These are phyloP conservation scores for Tokudaia tokunoshimensis DNA, from an alignment of 2,797 vertebrate species.

Conservation along the genomic window DNA sequence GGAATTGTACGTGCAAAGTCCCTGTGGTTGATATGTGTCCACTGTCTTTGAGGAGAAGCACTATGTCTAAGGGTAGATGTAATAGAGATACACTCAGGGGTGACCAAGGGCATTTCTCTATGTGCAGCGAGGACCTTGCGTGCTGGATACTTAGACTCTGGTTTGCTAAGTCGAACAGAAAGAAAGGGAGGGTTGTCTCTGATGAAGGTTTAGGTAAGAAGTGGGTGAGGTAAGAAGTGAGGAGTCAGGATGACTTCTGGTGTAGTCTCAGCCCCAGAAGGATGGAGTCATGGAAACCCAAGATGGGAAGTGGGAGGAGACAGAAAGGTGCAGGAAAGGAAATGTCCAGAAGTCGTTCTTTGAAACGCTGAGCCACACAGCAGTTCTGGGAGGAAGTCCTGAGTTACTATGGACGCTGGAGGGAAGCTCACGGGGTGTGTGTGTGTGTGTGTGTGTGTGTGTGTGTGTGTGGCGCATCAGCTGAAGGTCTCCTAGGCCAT, in stretches of 20 bases:
- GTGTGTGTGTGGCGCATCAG: no score
- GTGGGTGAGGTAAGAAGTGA: not conserved
- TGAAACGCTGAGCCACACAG: not conserved
- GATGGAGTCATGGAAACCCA: not conserved
- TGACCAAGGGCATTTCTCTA: not conserved
- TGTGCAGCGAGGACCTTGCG: not conserved
- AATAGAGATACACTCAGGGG: not conserved
- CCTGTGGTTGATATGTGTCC: not conserved
- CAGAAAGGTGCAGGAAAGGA: accelerated
- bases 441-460: no score
- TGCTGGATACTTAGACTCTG: not conserved
- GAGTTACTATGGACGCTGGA: not conserved
- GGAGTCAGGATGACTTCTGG: not conserved
- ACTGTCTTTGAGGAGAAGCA: not conserved
- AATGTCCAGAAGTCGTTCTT: not conserved
- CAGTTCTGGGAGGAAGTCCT: not conserved
- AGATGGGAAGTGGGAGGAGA: not conserved
- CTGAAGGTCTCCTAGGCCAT: not conserved
- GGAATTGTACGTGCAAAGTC: not conserved
- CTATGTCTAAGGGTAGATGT: accelerated
- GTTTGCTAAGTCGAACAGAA: not conserved
- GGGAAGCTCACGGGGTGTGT: not conserved
- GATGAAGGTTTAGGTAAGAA: not conserved
- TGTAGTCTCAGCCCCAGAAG: not conserved
- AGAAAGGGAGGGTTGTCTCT: not conserved